Evolutionary conservation across 23 tunicate genomes (phyloP).

Genomic region (Ascidia mentula): DNA sequence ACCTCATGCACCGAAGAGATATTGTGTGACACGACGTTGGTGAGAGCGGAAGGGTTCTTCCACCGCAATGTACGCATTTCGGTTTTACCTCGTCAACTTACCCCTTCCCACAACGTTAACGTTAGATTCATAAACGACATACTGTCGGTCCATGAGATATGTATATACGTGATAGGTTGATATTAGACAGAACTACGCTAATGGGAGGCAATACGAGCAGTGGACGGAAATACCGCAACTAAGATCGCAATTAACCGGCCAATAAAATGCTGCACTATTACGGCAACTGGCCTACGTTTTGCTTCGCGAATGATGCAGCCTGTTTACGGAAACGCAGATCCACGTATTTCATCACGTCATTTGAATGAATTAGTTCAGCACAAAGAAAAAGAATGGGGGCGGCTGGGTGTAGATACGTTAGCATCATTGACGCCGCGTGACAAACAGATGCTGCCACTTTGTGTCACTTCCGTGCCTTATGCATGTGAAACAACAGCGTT

Average conservation of each 20-base stretch:
- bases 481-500: too few species aligned
- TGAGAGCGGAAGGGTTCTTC: too few species aligned
- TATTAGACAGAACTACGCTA: too few species aligned
- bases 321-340: constrained; percentile 2
- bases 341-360: not conserved
- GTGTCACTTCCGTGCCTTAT: not conserved
- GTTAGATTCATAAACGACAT: too few species aligned
- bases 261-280: too few species aligned
- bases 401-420: not conserved
- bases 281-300: too few species aligned
- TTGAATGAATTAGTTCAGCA: not conserved
- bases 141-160: too few species aligned
- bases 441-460: not conserved
- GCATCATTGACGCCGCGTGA: not conserved
- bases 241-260: too few species aligned
- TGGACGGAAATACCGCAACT: too few species aligned
- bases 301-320: not conserved
- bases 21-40: too few species aligned
- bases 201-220: too few species aligned
- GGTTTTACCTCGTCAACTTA: not conserved
- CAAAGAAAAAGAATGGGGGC: not conserved
- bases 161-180: too few species aligned
- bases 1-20: not conserved
- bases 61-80: not conserved
- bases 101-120: not conserved